Conservation (phyloP, 2,888 invertebrate species). For the Escarpia spicata region DNA sequence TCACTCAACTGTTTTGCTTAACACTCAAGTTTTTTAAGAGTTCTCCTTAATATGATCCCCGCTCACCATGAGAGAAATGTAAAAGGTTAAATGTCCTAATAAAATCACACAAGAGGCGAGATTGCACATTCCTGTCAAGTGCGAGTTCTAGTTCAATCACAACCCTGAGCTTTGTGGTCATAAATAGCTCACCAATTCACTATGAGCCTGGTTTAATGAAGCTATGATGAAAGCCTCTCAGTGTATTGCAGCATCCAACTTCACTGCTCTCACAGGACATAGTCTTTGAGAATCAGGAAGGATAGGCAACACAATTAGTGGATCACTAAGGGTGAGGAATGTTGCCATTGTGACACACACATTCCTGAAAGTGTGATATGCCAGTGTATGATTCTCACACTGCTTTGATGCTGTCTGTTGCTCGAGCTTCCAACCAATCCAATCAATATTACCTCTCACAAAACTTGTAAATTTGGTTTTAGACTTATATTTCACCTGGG, state of each 20-base stretch:
- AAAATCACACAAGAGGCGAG: background rate
- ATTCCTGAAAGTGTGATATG: background rate
- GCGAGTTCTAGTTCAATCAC: background rate
- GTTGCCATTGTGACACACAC: background rate
- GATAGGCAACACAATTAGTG: background rate
- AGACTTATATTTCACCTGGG: too few species aligned
- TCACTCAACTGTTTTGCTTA: slow-evolving; percentile 1
- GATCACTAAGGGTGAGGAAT: background rate
- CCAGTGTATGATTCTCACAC: background rate
- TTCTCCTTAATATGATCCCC: background rate
- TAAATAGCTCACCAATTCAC: background rate
- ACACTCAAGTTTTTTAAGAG: background rate
- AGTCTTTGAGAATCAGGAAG: background rate
- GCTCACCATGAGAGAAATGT: background rate
- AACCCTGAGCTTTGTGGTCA: background rate
- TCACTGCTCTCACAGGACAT: too few species aligned
- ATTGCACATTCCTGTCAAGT: background rate
- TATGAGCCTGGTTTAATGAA: background rate
- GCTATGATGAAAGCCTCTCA: too few species aligned
- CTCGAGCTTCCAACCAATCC: too few species aligned
- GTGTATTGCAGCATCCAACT: too few species aligned
- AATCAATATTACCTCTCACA: too few species aligned
- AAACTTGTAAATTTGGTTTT: too few species aligned
- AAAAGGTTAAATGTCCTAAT: background rate
- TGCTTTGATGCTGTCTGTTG: too few species aligned